Percentiles rank a stretch among this genome's conserved stretches.
phyloP scores from a whole-genome alignment of 1,140 invertebrate genomes.

The Meteorus sp. region DNA sequence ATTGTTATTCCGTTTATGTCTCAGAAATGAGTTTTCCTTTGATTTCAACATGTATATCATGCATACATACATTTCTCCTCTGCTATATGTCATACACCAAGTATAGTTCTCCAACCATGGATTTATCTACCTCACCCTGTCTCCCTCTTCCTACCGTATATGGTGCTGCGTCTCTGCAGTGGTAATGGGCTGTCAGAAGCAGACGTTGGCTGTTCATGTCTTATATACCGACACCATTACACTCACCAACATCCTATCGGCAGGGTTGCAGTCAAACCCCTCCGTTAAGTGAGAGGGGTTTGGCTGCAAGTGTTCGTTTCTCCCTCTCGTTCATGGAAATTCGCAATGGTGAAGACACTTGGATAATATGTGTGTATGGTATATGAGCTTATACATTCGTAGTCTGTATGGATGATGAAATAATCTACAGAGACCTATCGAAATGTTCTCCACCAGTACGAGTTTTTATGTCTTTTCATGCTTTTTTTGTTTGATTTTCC shows the following conservation, averaged over 20 bases:
- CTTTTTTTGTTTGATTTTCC: constrained; percentile 21
- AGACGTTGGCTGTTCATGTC: constrained; percentile 48
- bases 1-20: too few species aligned
- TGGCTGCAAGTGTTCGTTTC: constrained; percentile 28
- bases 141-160: constrained; percentile 9
- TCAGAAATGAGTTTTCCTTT: too few species aligned
- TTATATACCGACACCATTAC: constrained; percentile 47
- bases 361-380: not conserved
- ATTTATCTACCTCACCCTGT: constrained; percentile 3
- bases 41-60: too few species aligned
- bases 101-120: constrained; percentile 2
- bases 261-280: constrained; percentile 7
- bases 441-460: not conserved
- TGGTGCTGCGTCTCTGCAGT: constrained; percentile 55
- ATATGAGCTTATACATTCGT: not conserved
- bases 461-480: constrained; percentile 18
- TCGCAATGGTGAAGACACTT: not conserved
- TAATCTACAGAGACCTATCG: not conserved
- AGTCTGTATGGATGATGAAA: not conserved
- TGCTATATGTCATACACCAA: not conserved
- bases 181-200: constrained; percentile 56
- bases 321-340: constrained; percentile 22
- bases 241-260: constrained; percentile 38
- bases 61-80: not conserved
- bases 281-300: constrained; percentile 1